Evolutionary conservation across 92 coral and sea anemone species (phyloP), one percentile per base, ranked within the genome.

Genomic region (Virgularia gustaviana): DNA sequence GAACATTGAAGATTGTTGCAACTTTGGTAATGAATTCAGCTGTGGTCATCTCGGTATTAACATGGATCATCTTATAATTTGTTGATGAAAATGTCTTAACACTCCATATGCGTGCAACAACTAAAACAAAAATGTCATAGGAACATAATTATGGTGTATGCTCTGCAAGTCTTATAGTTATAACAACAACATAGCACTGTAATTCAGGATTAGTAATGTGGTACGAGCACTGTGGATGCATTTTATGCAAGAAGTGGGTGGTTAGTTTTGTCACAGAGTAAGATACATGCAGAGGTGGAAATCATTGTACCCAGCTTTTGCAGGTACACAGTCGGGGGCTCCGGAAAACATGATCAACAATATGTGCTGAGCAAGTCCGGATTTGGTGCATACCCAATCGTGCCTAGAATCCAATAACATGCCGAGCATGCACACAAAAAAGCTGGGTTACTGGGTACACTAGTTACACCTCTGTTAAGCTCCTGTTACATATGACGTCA

Each of bases 21-120:
- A 85, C 81, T 75, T 77, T 81, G 9, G 53, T 38, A 4, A 81
- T 71, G 38, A 85, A 81, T 19, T 72, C 84, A 2, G 65, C 42
- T 43, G 86, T 64, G 31, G 76, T 71, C 87, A 81, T 85, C 56
- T 49, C 27, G 20, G 65, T 82, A 73, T 77, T 77, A 3, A 81
- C 86, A 36, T 43, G 63, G 25, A 85, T 66, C 81, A 82, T 71
- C 57, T 81, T 85, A 64, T 44, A 75, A 51, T 81, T 65, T 34
- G 63, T 70, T 27, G 90, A 85, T 7, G 66, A 27, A 49, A 27
- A 43, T 6, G 82, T 81, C 61, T 41, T 81, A 2, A 85, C 58
- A 6, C 61, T 81, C 89, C 86, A 81, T 11, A 85, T 64, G 62
- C 65, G 29, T 19, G 80, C 53, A 41, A 75, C 67, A 66, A 63